Base-by-base conservation (phyloP, 1,140 invertebrate genomes). In the Psilanteris sp. region DNA sequence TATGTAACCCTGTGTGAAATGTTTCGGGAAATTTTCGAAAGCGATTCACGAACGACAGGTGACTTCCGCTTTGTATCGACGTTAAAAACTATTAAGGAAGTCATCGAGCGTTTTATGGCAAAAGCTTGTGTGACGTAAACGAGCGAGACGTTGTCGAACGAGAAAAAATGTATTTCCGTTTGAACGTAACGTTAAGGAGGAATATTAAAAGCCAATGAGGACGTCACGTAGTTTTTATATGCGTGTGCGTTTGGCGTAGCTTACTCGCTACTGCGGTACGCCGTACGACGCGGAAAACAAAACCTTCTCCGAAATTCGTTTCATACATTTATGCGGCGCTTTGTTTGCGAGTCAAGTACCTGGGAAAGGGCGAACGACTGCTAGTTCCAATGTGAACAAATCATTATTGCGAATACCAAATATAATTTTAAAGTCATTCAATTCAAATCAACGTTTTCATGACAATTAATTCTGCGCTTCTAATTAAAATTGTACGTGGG, bases 121-220 rank as follows among this genome's bases (percentile, higher is more conserved):
- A 73, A 78, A 70, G 68, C 68, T 46, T 34, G 55, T 57, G 57
- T 72, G 68, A 77, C 68, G 55, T 77, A 77, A 77, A 77, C 43
- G 75, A 67, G 37, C 57, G 44, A 77, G 62, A 62, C 62, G 64
- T 77, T 68, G 68, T 68, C 62, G 75, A 77, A 77, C 75, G 75
- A 77, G 54, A 72, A 72, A 77, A 77, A 77, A 77, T 77, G 75
- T 77, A 77, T 77, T 77, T 77, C 74, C 74, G 74, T 77, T 77
- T 67, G 68, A 66, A 72, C 16, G 55, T 55, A 34, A 77, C 55
- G 62, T 62, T 50, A 61, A 55, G 31, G 26, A 50, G 55, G 74
- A 77, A 77, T 77, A 77, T 72, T 77, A 77, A 77, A 77, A 77
- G 74, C 67, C 44, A 55, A 71, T 54, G 74, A 77, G 67, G 74